A percentile compares a stretch with the other conserved stretches of the same genome.
Evolutionary conservation across 2,797 vertebrate species (phyloP).

Genomic region (Premnoplex brunnescens): DNA sequence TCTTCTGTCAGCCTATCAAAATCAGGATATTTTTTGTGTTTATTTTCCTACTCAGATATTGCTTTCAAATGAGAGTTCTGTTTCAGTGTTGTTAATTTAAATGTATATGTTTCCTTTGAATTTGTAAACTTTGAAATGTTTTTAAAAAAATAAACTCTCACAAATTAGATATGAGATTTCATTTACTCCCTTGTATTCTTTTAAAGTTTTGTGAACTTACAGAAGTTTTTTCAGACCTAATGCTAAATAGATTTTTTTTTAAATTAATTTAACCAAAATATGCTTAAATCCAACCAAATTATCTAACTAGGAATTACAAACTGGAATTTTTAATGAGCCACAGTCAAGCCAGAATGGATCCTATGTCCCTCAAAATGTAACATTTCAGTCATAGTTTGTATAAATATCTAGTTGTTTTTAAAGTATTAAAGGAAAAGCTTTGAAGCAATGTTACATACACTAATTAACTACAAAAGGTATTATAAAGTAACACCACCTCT

Average conservation of each 20-base stretch:
- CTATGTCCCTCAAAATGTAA: background rate
- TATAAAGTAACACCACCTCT: background rate
- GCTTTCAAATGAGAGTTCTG: background rate
- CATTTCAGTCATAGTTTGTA: background rate
- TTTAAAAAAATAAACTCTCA: background rate
- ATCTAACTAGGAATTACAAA: background rate
- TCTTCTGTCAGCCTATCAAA: background rate
- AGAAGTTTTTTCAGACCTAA: background rate
- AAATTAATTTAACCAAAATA: slow-evolving; percentile 4
- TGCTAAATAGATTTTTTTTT: background rate
- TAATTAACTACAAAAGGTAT: background rate
- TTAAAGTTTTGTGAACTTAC: background rate
- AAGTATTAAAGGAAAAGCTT: background rate
- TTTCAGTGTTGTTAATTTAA: slow-evolving; percentile 28
- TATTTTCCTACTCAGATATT: background rate
- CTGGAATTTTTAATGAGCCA: background rate
- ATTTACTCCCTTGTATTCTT: background rate
- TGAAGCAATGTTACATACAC: background rate
- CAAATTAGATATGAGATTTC: background rate
- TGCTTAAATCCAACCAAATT: background rate
- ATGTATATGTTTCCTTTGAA: background rate
- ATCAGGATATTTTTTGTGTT: background rate
- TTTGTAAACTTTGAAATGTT: background rate
- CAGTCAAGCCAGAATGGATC: background rate
- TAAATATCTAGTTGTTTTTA: background rate